Evolutionary conservation across 2,888 invertebrate genomes (phyloP), one percentile per base, ranked within the genome.

Genomic region (Leucophora obtusa): DNA sequence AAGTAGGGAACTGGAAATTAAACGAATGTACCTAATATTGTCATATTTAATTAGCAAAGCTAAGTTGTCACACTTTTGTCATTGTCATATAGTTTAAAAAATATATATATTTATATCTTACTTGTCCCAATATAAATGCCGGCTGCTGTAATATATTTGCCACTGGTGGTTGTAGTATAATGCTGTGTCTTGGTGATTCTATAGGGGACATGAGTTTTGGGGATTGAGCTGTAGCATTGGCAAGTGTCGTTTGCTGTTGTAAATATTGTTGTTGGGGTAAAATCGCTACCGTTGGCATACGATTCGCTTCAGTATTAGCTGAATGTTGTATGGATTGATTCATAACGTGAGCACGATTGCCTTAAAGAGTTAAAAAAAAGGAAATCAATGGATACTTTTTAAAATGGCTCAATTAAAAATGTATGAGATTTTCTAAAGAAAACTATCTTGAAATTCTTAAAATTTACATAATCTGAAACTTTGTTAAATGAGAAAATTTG

Each of bases 141-240:
- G 87, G 85, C 14, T 85, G 84, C 54, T 87, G 86, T 38, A 87
- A 68, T 51, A 84, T 83, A 53, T 89, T 87, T 1, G 88, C 86
- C 51, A 87, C 85, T 0, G 92, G 92, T 11, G 92, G 92, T 84
- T 92, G 92, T 21, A 92, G 84, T 78, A 92, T 92, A 51, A 92
- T 92, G 86, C 92, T 92, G 35, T 86, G 85, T 60, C 86, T 85
- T 0, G 87, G 88, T 17, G 89, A 88, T 65, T 87, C 88, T 38
- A 86, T 79, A 8, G 86, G 85, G 3, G 86, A 85, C 3, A 83
- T 82, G 50, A 84, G 54, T 38, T 24, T 71, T 54, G 77, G 66
- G 17, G 78, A 69, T 43, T 70, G 70, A 17, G 68, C 18, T 9
- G 15, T 17, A 0, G 9, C 28, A 17, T 50, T 8, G 15, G 47